Percentiles rank a stretch among this genome's conserved stretches.
Conservation (phyloP, 2,797 vertebrate species). For the Gallinago stenura region DNA sequence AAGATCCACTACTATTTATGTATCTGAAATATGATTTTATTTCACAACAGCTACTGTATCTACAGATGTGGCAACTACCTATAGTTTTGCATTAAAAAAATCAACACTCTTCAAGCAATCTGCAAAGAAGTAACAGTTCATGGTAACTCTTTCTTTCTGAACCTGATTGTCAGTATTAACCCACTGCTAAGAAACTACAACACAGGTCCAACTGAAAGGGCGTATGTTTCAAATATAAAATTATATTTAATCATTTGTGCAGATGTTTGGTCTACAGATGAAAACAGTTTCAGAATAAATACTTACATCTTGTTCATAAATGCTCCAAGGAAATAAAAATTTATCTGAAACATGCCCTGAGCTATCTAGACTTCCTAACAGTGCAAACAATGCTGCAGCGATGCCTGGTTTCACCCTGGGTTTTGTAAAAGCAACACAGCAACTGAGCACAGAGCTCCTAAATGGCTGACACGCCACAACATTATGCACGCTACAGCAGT, state of each 20-base stretch:
- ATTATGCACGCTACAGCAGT: conserved; percentile 73
- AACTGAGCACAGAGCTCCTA: conserved; percentile 56
- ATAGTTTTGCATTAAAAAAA: neutral
- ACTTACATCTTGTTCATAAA: conserved; percentile 69
- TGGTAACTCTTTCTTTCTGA: neutral
- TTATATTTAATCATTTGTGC: conserved; percentile 27
- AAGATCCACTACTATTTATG: neutral
- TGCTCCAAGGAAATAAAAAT: conserved; percentile 69
- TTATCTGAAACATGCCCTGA: conserved; percentile 86
- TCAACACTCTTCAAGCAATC: neutral
- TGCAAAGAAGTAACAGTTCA: neutral
- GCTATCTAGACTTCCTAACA: conserved; percentile 85
- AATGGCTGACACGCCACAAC: conserved; percentile 7
- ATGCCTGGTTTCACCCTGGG: conserved; percentile 55
- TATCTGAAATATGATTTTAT: conserved; percentile 4
- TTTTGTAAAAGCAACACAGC: conserved; percentile 71
- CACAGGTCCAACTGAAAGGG: conserved; percentile 22
- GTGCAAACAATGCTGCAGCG: conserved; percentile 86
- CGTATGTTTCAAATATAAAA: conserved; percentile 44
- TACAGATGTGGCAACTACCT: conserved; percentile 23
- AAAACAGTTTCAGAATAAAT: conserved; percentile 72
- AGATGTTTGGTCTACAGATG: conserved; percentile 70
- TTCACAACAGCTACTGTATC: conserved; percentile 7
- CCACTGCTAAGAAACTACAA: conserved; percentile 19
- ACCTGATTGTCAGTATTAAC: neutral